Conservation (phyloP, 1,140 invertebrate species). For the honey bee (Apis mellifera) region DNA sequence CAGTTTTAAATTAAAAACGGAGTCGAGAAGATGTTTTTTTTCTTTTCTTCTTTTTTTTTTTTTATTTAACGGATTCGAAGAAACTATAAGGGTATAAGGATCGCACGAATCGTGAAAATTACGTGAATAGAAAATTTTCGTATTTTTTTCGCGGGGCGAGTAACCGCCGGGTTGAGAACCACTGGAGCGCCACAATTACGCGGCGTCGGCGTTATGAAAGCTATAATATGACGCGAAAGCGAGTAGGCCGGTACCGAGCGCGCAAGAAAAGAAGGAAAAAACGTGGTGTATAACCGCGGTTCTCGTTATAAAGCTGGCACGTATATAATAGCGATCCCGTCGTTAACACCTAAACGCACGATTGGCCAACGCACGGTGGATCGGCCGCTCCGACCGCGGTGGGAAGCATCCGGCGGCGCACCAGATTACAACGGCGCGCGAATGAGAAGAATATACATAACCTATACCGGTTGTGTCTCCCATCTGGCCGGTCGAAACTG, state of each 20-base stretch:
- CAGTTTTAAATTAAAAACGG: no score
- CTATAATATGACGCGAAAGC: constrained; percentile 66
- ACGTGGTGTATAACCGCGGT: constrained; percentile 45
- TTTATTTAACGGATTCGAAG: not conserved
- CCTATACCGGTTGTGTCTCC: constrained; percentile 37
- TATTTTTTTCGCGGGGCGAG: not conserved
- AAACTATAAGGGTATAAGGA: accelerated
- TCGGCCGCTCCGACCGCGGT: constrained; percentile 18
- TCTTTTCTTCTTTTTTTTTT: no score
- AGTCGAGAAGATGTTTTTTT: no score
- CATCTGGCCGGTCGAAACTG: constrained; percentile 55
- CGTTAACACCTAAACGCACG: constrained; percentile 76
- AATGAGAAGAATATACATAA: constrained; percentile 27
- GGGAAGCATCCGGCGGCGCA: constrained; percentile 18
- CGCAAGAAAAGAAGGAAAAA: constrained; percentile 51
- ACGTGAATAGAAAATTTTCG: not conserved
- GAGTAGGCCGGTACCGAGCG: constrained; percentile 56
- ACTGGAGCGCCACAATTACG: constrained; percentile 66
- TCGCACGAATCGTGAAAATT: no score
- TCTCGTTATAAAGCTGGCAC: constrained; percentile 70
- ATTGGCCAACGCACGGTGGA: constrained; percentile 48
- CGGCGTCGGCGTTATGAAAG: constrained; percentile 71
- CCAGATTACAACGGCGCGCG: constrained; percentile 30
- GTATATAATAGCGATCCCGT: constrained; percentile 73
- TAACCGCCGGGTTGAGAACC: constrained; percentile 54